A percentile compares a stretch with the other conserved stretches of the same genome.
Conservation (phyloP, 2,888 invertebrate genomes). For the Chymomyza procnemis region DNA sequence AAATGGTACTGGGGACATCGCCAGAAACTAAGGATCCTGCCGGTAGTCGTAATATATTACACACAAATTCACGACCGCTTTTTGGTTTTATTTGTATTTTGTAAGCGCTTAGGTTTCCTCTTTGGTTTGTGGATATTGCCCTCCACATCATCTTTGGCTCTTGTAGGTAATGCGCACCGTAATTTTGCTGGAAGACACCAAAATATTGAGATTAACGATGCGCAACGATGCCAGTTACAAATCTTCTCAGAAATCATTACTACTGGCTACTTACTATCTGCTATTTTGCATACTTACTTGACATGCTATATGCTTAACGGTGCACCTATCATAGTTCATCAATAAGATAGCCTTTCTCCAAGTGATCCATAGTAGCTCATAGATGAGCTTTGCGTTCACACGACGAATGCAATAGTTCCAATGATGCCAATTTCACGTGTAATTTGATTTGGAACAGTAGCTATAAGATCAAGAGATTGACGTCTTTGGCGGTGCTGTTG, state of each 20-base stretch:
- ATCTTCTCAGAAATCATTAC: slow-evolving; percentile 96
- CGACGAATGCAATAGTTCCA: too few species aligned
- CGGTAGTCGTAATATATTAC: slow-evolving; percentile 93
- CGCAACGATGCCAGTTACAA: slow-evolving; percentile 94
- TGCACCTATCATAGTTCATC: slow-evolving; percentile 96
- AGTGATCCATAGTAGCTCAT: slow-evolving; percentile 96
- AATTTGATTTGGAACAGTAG: slow-evolving; percentile 83
- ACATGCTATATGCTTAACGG: slow-evolving; percentile 98
- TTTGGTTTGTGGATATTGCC: slow-evolving; percentile 95
- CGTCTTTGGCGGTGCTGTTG: slow-evolving; percentile 70
- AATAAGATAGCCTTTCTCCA: slow-evolving; percentile 97
- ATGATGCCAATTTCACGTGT: slow-evolving; percentile 97
- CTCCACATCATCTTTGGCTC: slow-evolving; percentile 96
- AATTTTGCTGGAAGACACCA: slow-evolving; percentile 86
- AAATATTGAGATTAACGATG: slow-evolving; percentile 80
- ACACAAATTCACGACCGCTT: slow-evolving; percentile 97
- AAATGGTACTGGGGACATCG: slow-evolving; percentile 91
- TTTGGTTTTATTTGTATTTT: slow-evolving; percentile 97
- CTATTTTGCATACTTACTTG: slow-evolving; percentile 96
- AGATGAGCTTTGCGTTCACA: slow-evolving; percentile 93
- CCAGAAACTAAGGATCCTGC: too few species aligned
- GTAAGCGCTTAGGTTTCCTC: slow-evolving; percentile 96
- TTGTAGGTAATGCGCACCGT: slow-evolving; percentile 98
- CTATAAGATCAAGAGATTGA: slow-evolving; percentile 77
- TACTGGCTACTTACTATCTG: too few species aligned